Evolutionary conservation across 2,888 invertebrate species (phyloP), one percentile per base, ranked within the genome.

Genomic region (Argyresthia goedartella): DNA sequence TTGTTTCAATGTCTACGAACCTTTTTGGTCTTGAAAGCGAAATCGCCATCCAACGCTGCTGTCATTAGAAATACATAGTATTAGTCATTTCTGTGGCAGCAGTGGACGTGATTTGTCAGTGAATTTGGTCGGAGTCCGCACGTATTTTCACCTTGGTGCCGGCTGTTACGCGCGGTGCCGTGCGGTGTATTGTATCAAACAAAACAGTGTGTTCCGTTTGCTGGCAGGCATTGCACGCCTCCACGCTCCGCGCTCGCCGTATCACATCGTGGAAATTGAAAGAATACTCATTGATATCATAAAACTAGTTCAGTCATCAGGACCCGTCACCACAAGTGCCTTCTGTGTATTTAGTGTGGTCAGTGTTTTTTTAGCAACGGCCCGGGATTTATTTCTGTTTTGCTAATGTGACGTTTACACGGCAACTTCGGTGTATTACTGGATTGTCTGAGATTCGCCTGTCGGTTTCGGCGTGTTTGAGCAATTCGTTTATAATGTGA

Each of bases 131-230:
- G 25, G 25, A 4, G 25, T 25, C 25, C 25, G 25, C 6, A 4
- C 25, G 25, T 25, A 25, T 25, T 25, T 25, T 25, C 25, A 25
- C 25, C 25, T 25, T 25, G 25, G 25, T 25, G 25, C 25, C 25
- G 25, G 25, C 25, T 25, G 25, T 25, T 25, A 25, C 25, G 25
- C 6, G 25, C 25, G 25, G 25, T n/a, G n/a, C n/a, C n/a, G n/a
- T n/a, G 25, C 25, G 25, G 25, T 25, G 6, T 25, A 25, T 25
- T 25, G 77, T 76, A 81, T 76, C 71, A 78, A 54, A 59, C 80
- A 81, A 81, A 85, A 84, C 85, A 85, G 85, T 85, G 71, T 66
- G 76, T 72, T 72, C 67, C 66, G 67, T 64, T 65, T 68, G 60
- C 54, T 65, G 75, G 61, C 60, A 55, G 57, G 62, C 61, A 73